These are phyloP conservation scores for Ploceus nigricollis DNA, from an alignment of 2,113 vertebrate genomes.

Conservation along the genomic window DNA sequence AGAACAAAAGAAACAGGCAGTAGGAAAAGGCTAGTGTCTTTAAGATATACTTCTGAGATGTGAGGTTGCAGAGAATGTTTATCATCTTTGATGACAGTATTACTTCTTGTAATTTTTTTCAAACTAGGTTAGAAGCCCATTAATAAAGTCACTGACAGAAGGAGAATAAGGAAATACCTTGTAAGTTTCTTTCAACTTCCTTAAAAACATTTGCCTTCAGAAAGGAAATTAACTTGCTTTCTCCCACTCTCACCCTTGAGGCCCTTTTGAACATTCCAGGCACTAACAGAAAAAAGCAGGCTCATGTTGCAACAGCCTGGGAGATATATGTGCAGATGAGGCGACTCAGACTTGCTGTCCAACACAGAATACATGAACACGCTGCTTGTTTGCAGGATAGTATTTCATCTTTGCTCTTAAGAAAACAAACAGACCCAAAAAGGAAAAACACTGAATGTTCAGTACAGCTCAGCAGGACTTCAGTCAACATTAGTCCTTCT, in stretches of 20 bases:
- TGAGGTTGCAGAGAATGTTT: not conserved
- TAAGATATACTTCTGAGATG: not conserved
- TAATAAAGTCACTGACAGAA: not conserved
- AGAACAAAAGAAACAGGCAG: not conserved
- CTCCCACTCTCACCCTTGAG: constrained; percentile 44
- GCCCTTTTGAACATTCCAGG: constrained; percentile 35
- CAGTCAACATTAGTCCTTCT: not conserved
- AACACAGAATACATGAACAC: constrained; percentile 19
- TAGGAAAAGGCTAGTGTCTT: not conserved
- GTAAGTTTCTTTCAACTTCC: constrained; percentile 17
- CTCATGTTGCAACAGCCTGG: constrained; percentile 24
- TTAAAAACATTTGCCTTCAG: constrained; percentile 25
- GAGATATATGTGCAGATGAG: constrained; percentile 43
- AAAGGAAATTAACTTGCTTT: constrained; percentile 58
- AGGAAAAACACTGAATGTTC: not conserved
- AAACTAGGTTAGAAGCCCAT: not conserved
- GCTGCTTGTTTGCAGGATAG: constrained; percentile 11
- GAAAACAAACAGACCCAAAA: not conserved
- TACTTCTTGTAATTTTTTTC: not conserved
- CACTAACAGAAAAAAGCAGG: constrained; percentile 21
- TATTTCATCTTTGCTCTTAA: constrained; percentile 5
- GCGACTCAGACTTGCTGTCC: not conserved
- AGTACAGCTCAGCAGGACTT: not conserved
- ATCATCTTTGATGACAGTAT: not conserved
- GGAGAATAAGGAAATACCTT: constrained; percentile 18